A percentile compares a stretch with the other conserved stretches of the same genome.
Evolutionary conservation across 2,888 invertebrate genomes (phyloP).

Genomic region (Drosophila tripunctata): DNA sequence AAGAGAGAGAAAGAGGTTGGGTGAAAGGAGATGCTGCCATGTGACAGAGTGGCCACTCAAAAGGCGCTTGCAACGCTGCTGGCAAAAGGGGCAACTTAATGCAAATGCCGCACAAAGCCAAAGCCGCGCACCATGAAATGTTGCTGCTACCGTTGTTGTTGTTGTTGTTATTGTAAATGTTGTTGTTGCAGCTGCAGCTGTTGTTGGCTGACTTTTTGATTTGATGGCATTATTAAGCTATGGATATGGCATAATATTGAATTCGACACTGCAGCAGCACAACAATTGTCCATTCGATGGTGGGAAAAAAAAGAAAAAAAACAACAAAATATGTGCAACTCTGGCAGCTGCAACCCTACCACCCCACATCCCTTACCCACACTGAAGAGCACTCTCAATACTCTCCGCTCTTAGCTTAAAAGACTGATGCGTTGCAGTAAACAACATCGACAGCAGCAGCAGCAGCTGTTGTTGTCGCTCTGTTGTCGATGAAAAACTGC

Average conservation of each 20-base stretch:
- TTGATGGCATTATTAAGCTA: conserved; percentile 59
- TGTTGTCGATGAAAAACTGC: conserved; percentile 47
- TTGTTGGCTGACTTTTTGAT: conserved; percentile 40
- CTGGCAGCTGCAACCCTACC: not conserved
- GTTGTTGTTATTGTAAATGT: not conserved
- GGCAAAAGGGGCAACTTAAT: conserved; percentile 23
- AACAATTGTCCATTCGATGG: conserved; percentile 33
- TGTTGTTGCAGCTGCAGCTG: not conserved
- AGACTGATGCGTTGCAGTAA: conserved; percentile 51
- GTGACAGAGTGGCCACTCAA: conserved; percentile 57
- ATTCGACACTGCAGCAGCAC: conserved; percentile 2
- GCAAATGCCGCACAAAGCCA: conserved; percentile 12
- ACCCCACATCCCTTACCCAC: too few relatives aligned
- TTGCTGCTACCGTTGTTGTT: not conserved
- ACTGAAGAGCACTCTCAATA: not conserved
- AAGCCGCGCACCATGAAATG: conserved; percentile 1
- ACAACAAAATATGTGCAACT: not conserved
- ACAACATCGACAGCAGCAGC: conserved; percentile 16
- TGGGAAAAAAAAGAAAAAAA: not conserved
- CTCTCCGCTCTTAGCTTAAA: conserved; percentile 9
- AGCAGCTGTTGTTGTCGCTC: conserved; percentile 1
- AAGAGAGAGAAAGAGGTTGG: not conserved
- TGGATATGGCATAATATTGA: conserved; percentile 57
- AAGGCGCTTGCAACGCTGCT: conserved; percentile 42
- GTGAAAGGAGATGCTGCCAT: not conserved